Evolutionary conservation across 2,888 invertebrate genomes (phyloP), one percentile per base, ranked within the genome.

Genomic region (Ferdinandea cuprea): DNA sequence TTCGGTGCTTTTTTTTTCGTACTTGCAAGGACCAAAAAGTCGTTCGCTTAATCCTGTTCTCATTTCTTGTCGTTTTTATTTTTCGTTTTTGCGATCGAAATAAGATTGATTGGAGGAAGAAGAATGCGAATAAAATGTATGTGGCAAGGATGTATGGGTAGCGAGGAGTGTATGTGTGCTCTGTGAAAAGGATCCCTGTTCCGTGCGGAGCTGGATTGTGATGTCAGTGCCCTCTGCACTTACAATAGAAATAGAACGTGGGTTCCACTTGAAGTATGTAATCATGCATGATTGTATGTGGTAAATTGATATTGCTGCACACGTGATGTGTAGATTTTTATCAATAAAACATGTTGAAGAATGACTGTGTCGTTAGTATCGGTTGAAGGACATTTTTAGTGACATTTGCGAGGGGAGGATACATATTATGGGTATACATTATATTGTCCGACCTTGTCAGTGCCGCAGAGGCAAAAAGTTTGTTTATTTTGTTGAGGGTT

Each of bases 201-300:
- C 50, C 13, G 19, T 19, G 44, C 17, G 46, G 59, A 72, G 25
- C 50, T 44, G 58, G 17, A 69, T 44, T 71, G 58, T 63, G 71
- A 66, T 81, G 77, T 71, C 81, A 81, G 65, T 81, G 77, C 50
- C 77, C 81, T 66, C 44, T 81, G 71, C 71, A 77, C 65, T 77
- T 66, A 61, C 50, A 63, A 68, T 56, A 15, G 66, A 54, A 44
- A 68, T 63, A 15, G 66, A 48, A 44, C 48, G 21, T 72, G 50
- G 66, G 32, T 40, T 37, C 30, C 48, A 40, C 48, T 28, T 37
- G 37, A 40, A 52, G 42, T 42, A 58, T 78, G 56, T 72, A 65
- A 65, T 77, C 65, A 30, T 59, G 52, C 58, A 59, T 59, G 77
- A 65, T 77, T 71, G 69, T 77, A 52, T 52, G 32, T 30, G 48